phyloP scores from a whole-genome alignment of 2,797 vertebrate species.

The Cossypha dichroa region DNA sequence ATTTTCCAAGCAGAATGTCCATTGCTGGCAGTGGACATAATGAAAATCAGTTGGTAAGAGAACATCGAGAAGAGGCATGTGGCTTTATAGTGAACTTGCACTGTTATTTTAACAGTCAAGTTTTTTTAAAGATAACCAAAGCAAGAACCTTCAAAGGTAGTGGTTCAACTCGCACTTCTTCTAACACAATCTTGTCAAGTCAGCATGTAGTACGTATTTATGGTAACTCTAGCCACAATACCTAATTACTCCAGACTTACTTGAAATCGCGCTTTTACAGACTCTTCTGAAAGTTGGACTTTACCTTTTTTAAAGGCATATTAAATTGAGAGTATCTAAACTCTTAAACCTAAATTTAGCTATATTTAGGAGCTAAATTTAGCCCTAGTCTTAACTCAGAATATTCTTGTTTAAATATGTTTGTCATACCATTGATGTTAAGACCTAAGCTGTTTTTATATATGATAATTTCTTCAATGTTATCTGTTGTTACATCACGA shows the following conservation, averaged over 20 bases:
- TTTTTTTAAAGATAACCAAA: slow-evolving; percentile 51
- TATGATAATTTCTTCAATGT: slow-evolving; percentile 4
- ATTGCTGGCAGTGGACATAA: slow-evolving; percentile 37
- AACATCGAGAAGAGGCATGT: neutral
- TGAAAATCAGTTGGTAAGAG: neutral
- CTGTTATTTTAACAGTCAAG: slow-evolving; percentile 5
- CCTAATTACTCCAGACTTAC: neutral
- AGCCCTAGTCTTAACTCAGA: slow-evolving; percentile 32
- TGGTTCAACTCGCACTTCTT: slow-evolving; percentile 21
- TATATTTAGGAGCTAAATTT: slow-evolving; percentile 20
- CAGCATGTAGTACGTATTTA: neutral
- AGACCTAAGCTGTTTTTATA: slow-evolving; percentile 29
- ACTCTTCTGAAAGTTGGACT: slow-evolving; percentile 23
- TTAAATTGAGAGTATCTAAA: neutral
- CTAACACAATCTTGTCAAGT: neutral
- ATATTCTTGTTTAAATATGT: slow-evolving; percentile 62
- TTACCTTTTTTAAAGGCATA: neutral
- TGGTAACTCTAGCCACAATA: neutral
- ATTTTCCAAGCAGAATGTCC: slow-evolving; percentile 10
- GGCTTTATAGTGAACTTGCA: neutral
- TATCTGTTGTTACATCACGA: neutral
- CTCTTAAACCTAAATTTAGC: slow-evolving; percentile 7
- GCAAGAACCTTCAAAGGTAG: slow-evolving; percentile 11
- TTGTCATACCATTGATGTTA: slow-evolving; percentile 51
- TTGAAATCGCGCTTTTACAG: slow-evolving; percentile 36